Evolutionary conservation across 2,113 vertebrate species (phyloP).

Genomic region (Telmatochromis bifrenatus): DNA sequence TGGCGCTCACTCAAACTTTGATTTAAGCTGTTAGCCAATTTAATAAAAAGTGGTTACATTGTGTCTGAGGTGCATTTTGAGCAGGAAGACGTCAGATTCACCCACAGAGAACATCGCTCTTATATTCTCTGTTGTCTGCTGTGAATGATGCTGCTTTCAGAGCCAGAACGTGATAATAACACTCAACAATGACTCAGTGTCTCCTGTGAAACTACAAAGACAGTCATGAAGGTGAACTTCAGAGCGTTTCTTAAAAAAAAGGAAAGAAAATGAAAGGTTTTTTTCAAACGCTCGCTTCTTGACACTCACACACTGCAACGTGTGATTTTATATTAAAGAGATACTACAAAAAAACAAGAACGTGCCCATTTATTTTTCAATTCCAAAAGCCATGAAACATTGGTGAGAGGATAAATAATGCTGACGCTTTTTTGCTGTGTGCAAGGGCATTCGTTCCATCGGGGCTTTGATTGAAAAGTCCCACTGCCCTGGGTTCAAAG

Average conservation of each 20-base stretch:
- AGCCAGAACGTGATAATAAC: not conserved
- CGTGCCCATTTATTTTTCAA: slow-evolving; percentile 30
- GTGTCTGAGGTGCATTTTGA: not conserved
- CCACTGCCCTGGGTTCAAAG: slow-evolving; percentile 51
- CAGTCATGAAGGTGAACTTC: slow-evolving; percentile 32
- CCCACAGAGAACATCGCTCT: not conserved
- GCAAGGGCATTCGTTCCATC: slow-evolving; percentile 55
- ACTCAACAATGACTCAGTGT: not conserved
- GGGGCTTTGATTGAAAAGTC: slow-evolving; percentile 62
- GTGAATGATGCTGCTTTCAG: slow-evolving; percentile 1
- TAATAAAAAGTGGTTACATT: not conserved
- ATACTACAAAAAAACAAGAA: not conserved
- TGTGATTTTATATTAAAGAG: slow-evolving; percentile 39
- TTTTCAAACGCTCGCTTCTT: slow-evolving; percentile 23
- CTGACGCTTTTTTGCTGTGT: slow-evolving; percentile 12
- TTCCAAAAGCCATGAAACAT: slow-evolving; percentile 21
- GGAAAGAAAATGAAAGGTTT: not conserved
- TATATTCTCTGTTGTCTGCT: not conserved
- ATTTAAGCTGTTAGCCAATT: slow-evolving; percentile 15
- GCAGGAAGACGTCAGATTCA: not conserved
- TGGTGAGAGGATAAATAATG: slow-evolving; percentile 48
- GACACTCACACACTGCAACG: not conserved
- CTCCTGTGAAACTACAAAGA: slow-evolving; percentile 25
- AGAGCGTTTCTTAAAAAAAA: not conserved
- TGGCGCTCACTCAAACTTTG: not conserved